phyloP scores from a whole-genome alignment of 2,797 vertebrate genomes.

The Danionella dracula region DNA sequence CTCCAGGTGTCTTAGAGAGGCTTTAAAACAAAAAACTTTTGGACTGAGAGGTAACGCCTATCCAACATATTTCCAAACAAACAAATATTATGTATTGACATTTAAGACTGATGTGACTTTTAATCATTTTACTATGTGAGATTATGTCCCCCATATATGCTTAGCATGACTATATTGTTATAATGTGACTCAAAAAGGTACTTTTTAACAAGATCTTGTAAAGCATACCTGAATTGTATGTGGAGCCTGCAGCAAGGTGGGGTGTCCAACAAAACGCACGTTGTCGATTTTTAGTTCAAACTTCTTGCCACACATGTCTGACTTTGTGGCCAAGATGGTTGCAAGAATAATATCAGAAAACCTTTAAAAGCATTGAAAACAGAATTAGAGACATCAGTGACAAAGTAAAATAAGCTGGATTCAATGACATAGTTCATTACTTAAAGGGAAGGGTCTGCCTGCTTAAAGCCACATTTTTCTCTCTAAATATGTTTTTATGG shows the following conservation, averaged over 20 bases:
- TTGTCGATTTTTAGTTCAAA: slow-evolving; percentile 99
- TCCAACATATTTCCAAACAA: no score
- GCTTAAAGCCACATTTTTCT: slow-evolving; percentile 8
- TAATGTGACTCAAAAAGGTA: no score
- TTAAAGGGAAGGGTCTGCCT: not conserved
- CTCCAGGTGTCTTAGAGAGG: no score
- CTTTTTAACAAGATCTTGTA: no score
- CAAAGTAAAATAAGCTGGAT: not conserved
- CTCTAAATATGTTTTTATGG: not conserved
- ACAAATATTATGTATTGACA: no score
- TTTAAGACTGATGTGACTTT: no score
- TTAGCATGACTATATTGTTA: no score
- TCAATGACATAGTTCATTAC: no score
- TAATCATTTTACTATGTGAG: no score
- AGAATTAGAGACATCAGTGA: not conserved
- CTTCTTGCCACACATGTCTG: slow-evolving; percentile 97
- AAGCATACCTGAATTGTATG: slow-evolving; percentile 79
- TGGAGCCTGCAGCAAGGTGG: slow-evolving; percentile 88
- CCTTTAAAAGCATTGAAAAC: slow-evolving; percentile 59
- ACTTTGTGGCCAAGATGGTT: slow-evolving; percentile 97
- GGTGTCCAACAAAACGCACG: slow-evolving; percentile 94
- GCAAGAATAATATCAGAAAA: slow-evolving; percentile 97
- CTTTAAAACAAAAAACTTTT: no score
- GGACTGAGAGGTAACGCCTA: no score
- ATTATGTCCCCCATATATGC: no score